These are phyloP conservation scores for Lasioglossum oenotherae DNA, from an alignment of 2,888 invertebrate genomes.

Conservation along the genomic window DNA sequence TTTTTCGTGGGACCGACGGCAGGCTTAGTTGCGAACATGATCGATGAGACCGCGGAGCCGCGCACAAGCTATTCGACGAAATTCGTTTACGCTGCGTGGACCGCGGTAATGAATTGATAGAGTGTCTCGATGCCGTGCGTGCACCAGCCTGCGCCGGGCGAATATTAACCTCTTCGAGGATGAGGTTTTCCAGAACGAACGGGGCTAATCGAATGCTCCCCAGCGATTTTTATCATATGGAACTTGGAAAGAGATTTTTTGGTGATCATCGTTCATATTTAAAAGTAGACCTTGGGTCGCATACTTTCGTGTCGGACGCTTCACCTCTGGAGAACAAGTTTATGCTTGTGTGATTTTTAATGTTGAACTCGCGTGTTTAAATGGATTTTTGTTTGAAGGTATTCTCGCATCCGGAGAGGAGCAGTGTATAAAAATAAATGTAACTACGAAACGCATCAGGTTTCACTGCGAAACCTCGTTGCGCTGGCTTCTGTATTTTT, in stretches of 20 bases:
- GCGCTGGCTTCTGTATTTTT: neutral
- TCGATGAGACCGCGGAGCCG: slow-evolving; percentile 59
- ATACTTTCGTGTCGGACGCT: neutral
- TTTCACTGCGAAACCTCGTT: neutral
- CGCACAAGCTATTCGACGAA: slow-evolving; percentile 50
- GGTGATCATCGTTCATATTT: neutral
- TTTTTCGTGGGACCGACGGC: slow-evolving; percentile 42
- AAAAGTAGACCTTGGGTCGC: neutral
- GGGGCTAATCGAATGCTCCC: neutral
- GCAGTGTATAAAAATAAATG: neutral
- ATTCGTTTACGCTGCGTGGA: slow-evolving; percentile 49
- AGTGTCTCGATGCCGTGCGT: slow-evolving; percentile 40
- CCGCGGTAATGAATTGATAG: slow-evolving; percentile 69
- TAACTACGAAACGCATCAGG: neutral
- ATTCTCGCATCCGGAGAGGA: neutral
- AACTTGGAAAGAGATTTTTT: neutral
- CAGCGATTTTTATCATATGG: neutral
- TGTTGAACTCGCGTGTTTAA: neutral
- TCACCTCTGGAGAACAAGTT: neutral
- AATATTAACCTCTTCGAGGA: slow-evolving; percentile 9
- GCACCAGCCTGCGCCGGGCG: neutral
- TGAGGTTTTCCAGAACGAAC: neutral
- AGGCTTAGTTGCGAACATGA: slow-evolving; percentile 58
- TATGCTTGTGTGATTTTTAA: neutral
- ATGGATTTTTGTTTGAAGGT: neutral